phyloP scores from a whole-genome alignment of 2,113 vertebrate species.

The Bufo gargarizans region DNA sequence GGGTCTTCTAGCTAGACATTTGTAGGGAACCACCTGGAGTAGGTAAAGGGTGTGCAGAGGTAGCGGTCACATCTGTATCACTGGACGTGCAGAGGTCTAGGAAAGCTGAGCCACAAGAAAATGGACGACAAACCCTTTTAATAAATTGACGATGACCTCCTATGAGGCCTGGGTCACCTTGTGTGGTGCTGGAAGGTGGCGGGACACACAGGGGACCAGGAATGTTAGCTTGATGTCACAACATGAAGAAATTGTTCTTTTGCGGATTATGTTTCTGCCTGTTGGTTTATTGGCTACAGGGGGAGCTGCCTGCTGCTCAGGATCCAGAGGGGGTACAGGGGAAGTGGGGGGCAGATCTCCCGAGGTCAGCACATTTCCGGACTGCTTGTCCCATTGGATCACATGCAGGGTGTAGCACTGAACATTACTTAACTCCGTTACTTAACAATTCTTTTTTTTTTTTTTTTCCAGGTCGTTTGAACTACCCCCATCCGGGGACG shows the following conservation, averaged over 20 bases:
- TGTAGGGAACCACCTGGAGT: too few relatives aligned
- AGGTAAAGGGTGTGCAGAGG: too few relatives aligned
- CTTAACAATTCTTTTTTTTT: background rate
- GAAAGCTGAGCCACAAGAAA: too few relatives aligned
- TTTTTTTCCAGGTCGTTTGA: constrained; percentile 85
- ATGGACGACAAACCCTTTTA: too few relatives aligned
- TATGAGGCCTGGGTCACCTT: background rate
- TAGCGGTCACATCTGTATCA: too few relatives aligned
- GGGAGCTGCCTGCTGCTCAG: constrained; percentile 26
- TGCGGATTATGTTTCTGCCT: constrained; percentile 15
- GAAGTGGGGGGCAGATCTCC: constrained; percentile 56
- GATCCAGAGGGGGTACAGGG: background rate
- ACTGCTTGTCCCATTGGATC: constrained; percentile 67
- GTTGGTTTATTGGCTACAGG: constrained; percentile 25
- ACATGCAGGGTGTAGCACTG: constrained; percentile 66
- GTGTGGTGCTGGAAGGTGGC: background rate
- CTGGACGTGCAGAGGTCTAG: too few relatives aligned
- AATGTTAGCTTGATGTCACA: background rate
- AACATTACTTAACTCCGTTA: constrained; percentile 57
- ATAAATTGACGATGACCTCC: too few relatives aligned
- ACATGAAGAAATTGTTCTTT: constrained; percentile 9
- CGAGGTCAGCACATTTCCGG: constrained; percentile 65
- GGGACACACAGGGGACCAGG: background rate
- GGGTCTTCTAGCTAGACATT: too few relatives aligned
- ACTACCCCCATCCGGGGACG: constrained; percentile 91